phyloP scores from a whole-genome alignment of 2,797 vertebrate species.

The Dendrocincla fuliginosa region DNA sequence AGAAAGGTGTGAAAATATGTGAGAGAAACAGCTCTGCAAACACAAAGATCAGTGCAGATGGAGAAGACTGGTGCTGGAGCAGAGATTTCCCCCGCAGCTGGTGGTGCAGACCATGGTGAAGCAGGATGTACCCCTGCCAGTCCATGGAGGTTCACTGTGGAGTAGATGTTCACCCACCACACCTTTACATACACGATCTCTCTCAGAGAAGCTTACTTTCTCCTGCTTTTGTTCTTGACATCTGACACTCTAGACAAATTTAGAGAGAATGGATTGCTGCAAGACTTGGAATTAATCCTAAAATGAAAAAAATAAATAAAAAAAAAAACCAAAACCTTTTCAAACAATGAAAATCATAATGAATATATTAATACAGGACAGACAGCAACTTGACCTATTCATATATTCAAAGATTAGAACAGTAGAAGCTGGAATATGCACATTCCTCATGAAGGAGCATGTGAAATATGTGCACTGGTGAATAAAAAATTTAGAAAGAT shows the following conservation, averaged over 20 bases:
- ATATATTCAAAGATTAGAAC: not conserved
- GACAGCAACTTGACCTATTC: not conserved
- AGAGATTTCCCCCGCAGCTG: not conserved
- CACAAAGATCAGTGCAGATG: not conserved
- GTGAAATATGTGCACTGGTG: not conserved
- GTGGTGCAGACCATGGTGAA: not conserved
- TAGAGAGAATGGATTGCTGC: not conserved
- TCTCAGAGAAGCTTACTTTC: not conserved
- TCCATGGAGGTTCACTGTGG: not conserved
- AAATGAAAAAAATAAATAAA: not conserved
- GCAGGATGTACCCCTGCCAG: not conserved
- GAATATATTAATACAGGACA: not conserved
- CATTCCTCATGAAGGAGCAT: not conserved
- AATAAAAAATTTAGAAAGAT: not conserved
- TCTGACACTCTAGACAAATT: not conserved
- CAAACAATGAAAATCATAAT: not conserved
- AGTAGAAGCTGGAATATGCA: not conserved
- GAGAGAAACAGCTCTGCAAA: not conserved
- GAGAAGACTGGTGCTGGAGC: fast-evolving
- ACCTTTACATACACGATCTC: not conserved
- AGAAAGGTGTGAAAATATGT: not conserved
- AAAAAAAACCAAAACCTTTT: not conserved
- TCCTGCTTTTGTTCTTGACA: not conserved
- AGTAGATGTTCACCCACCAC: not conserved
- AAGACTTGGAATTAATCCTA: not conserved